Conservation (phyloP, 2,888 invertebrate species). For the Yponomeuta malinellus region DNA sequence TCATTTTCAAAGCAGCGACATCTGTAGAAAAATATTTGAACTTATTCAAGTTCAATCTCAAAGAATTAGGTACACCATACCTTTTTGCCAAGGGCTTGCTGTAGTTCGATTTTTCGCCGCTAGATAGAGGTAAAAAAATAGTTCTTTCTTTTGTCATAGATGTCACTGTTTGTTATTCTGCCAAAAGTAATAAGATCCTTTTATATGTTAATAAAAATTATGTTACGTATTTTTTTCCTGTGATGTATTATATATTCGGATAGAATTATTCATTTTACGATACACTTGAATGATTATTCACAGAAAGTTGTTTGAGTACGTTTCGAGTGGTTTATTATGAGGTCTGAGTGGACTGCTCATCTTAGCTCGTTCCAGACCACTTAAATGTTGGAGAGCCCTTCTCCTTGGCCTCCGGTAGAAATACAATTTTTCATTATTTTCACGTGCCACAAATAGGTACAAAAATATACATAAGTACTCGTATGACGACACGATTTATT, state of each 20-base stretch:
- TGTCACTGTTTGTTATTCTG: no score
- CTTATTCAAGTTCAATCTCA: not conserved
- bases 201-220: no score
- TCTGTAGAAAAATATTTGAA: not conserved
- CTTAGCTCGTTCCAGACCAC: conserved; percentile 38
- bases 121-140: not conserved
- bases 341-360: conserved; percentile 68
- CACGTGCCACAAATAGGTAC: not conserved
- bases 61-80: not conserved
- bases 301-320: no score
- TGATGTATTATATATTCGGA: no score
- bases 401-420: conserved; percentile 38
- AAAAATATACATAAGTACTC: no score
- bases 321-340: conserved; percentile 49
- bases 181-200: no score
- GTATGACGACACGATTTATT: no score
- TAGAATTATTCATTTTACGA: no score
- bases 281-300: no score
- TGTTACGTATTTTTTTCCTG: no score
- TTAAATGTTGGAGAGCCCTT: conserved; percentile 43
- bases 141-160: no score
- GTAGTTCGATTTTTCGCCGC: not conserved
- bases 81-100: not conserved
- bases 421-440: conserved; percentile 9
- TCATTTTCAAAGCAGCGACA: not conserved